These are phyloP conservation scores for Anolis sagrei DNA, from an alignment of 2,113 vertebrate genomes.

Conservation along the genomic window DNA sequence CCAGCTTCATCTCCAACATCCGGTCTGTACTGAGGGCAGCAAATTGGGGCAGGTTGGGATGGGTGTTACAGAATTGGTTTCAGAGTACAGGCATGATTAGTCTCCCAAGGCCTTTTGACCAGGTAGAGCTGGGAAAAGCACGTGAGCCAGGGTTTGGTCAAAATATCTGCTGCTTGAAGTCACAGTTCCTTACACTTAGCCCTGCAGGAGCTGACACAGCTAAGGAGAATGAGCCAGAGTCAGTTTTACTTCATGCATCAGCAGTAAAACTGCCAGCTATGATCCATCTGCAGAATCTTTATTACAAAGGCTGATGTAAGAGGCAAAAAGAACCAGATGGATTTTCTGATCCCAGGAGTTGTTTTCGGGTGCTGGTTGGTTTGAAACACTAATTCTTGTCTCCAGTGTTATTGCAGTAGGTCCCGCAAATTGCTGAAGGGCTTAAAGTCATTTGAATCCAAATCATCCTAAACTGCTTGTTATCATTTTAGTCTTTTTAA, in stretches of 20 bases:
- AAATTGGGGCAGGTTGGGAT: neutral
- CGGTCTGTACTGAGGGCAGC: neutral
- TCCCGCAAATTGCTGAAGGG: conserved; percentile 37
- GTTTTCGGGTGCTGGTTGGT: conserved; percentile 38
- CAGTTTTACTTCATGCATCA: conserved; percentile 69
- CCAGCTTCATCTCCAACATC: neutral
- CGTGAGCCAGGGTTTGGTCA: conserved; percentile 42
- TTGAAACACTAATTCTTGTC: neutral
- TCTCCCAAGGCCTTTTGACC: neutral
- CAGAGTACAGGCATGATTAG: neutral
- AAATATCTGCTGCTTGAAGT: conserved; percentile 40
- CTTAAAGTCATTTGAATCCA: conserved; percentile 30
- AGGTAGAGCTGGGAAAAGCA: conserved; percentile 12
- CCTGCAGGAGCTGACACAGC: conserved; percentile 64
- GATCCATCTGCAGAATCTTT: conserved; percentile 57
- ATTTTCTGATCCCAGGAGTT: conserved; percentile 37
- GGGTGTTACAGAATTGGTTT: conserved; percentile 14
- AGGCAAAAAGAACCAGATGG: conserved; percentile 57
- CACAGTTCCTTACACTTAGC: conserved; percentile 50
- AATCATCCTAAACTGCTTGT: neutral
- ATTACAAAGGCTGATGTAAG: conserved; percentile 60
- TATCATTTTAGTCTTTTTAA: neutral
- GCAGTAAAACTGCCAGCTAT: conserved; percentile 53
- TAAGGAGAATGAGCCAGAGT: conserved; percentile 53
- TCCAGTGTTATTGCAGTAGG: conserved; percentile 5